These are phyloP conservation scores for Epirrhoe alternata DNA, from an alignment of 2,888 invertebrate genomes.

Conservation along the genomic window DNA sequence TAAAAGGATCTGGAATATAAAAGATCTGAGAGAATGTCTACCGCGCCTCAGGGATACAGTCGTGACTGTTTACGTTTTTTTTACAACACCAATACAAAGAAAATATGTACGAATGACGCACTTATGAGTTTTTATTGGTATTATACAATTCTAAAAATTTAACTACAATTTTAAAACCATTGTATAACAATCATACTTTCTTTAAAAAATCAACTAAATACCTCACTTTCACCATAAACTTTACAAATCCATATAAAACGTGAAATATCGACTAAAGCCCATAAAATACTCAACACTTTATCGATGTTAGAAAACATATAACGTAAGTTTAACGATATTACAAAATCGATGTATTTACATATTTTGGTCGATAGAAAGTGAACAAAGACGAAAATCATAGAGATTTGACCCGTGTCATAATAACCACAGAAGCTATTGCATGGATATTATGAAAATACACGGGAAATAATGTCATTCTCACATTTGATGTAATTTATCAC, in stretches of 20 bases:
- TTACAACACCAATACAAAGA: too few relatives aligned
- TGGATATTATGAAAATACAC: neutral
- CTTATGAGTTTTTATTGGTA: too few relatives aligned
- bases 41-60: too few relatives aligned
- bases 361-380: constrained; percentile 19
- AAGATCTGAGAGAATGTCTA: too few relatives aligned
- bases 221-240: constrained; percentile 47
- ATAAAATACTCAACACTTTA: constrained; percentile 40
- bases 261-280: constrained; percentile 43
- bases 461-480: neutral
- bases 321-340: constrained; percentile 24
- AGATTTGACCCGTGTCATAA: neutral
- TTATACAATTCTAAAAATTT: too few relatives aligned
- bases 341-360: constrained; percentile 26
- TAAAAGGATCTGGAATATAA: too few relatives aligned
- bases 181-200: neutral
- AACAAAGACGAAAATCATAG: constrained; percentile 12
- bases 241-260: constrained; percentile 41
- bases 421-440: neutral
- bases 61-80: too few relatives aligned
- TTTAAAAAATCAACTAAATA: constrained; percentile 8
- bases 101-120: too few relatives aligned
- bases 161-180: neutral
- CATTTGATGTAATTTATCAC: too few relatives aligned
- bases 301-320: constrained; percentile 22